Base-by-base conservation (phyloP, 2,888 invertebrate genomes). In the Lithosia quadra region DNA sequence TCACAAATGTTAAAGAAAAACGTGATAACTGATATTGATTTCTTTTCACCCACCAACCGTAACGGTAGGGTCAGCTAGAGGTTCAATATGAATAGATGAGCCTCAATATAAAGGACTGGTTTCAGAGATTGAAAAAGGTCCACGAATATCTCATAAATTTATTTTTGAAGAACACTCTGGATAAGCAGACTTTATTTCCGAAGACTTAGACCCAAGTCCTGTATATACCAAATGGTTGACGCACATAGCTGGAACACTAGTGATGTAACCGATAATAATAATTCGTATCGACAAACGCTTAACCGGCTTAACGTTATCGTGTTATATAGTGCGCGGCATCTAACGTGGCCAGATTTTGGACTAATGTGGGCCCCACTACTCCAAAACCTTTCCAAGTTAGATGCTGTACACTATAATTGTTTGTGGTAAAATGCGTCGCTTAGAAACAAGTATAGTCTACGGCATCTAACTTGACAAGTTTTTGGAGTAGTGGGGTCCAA, bases 141-240 rank as follows among this genome's bases (percentile, higher is more conserved):
- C 84, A 79, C 81, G 87, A 89, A 88, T 88, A 88, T 89, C 87
- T 86, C 86, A 92, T 91, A 91, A 92, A 92, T 92, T 90, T 88
- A 81, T 81, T 89, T 89, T 87, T 83, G 88, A 84, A 91, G 87
- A 91, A 90, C 89, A 89, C 84, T 89, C 81, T 83, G 88, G 89
- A 88, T 91, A 91, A 92, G 89, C 89, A 89, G 83, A 89, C 91
- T 92, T 90, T 91, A 93, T 91, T 91, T 89, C 87, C 86, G 81
- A 88, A 91, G 91, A 92, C 91, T 92, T 90, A 82, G 88, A 85
- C 84, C 78, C 77, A 84, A 91, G 85, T 89, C 90, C 81, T 79
- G 80, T 84, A 83, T 82, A 82, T 83, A 82, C 77, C 80, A 81
- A 82, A 83, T 63, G 76, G 75, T 68, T 75, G 72, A 76, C 65